phyloP scores from a whole-genome alignment of 92 coral and sea anemone species.

The Actinernus sp. region DNA sequence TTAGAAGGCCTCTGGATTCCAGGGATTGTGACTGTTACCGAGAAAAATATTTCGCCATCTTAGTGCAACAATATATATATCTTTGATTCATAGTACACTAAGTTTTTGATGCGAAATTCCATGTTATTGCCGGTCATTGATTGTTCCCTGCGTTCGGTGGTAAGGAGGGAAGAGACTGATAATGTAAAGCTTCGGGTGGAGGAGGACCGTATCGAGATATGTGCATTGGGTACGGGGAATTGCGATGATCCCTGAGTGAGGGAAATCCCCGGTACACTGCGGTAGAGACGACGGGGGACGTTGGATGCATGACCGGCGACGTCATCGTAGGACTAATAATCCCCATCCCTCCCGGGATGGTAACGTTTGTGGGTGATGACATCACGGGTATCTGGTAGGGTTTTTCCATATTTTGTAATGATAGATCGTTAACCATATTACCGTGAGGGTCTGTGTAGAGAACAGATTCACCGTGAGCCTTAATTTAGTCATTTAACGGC shows the following conservation, averaged over 20 bases:
- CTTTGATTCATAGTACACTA: no score
- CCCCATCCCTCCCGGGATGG: conserved; percentile 55
- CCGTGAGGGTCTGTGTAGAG: conserved; percentile 21
- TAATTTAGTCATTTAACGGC: no score
- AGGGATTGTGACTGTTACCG: no score
- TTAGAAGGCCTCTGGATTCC: no score
- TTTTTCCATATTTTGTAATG: conserved; percentile 34
- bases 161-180: conserved; percentile 33
- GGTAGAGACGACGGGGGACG: conserved; percentile 59
- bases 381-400: conserved; percentile 38
- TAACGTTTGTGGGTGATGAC: conserved; percentile 52
- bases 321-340: conserved; percentile 34
- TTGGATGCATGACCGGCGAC: conserved; percentile 64
- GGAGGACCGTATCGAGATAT: conserved; percentile 57
- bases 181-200: conserved; percentile 31
- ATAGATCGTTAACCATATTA: conserved; percentile 30
- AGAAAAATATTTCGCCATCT: no score
- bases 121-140: no score
- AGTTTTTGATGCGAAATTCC: no score
- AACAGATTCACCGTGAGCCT: not conserved
- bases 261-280: conserved; percentile 67
- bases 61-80: no score
- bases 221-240: conserved; percentile 62
- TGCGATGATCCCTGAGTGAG: conserved; percentile 58
- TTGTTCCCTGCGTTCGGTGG: conserved; percentile 22